Evolutionary conservation across 2,888 invertebrate species (phyloP).

Genomic region (Coelinius sp.): DNA sequence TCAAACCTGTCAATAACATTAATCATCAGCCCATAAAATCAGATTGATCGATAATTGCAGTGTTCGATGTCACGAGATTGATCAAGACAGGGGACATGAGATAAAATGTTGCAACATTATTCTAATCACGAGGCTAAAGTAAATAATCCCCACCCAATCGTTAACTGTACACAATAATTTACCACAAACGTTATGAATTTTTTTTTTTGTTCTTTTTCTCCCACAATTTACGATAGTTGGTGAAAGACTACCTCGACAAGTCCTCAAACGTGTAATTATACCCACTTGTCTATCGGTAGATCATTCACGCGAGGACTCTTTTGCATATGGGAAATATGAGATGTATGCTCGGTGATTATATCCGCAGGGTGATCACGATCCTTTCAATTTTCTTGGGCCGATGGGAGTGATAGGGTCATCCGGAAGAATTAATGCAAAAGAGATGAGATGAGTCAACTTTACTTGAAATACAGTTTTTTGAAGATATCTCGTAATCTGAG

Average conservation of each 20-base stretch:
- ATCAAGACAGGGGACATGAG: too few species aligned
- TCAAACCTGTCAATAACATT: background rate
- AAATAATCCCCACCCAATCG: background rate
- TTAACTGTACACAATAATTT: background rate
- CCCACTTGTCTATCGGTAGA: background rate
- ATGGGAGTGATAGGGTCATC: background rate
- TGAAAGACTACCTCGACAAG: background rate
- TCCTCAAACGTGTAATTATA: slow-evolving; percentile 18
- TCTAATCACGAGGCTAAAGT: background rate
- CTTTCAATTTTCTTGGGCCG: background rate
- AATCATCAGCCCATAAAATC: background rate
- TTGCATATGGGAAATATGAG: background rate
- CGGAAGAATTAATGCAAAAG: background rate
- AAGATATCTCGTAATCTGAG: too few species aligned
- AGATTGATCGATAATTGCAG: background rate
- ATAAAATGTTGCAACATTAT: background rate
- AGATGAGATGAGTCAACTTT: background rate
- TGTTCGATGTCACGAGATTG: background rate
- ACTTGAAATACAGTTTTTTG: background rate
- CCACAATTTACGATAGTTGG: background rate
- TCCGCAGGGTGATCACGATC: background rate
- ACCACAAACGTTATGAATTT: background rate
- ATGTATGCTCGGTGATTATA: background rate
- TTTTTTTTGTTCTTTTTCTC: background rate
- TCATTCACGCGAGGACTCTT: background rate